Base-by-base conservation (phyloP, 1,140 invertebrate genomes). In the Papilio aristodemus region DNA sequence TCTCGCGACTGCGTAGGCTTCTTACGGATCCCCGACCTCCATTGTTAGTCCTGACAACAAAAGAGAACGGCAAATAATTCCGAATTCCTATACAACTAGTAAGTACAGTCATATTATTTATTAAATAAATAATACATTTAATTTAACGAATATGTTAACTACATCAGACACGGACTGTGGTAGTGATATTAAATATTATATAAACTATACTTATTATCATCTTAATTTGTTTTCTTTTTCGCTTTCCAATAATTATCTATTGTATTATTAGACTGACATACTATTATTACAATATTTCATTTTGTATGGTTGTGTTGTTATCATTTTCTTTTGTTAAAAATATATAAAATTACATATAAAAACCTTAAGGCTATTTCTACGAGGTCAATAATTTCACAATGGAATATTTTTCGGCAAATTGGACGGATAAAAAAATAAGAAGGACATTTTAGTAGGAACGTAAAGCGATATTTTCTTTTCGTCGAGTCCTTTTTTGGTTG, bases 381-480 rank as follows among this genome's bases (percentile, higher is more conserved):
- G 9, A 11, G 46, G 10, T 54, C 11, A 22, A 22, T 50, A 22
- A 54, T 54, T 54, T 54, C 46, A 19, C 4, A 22, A 22, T 54
- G 17, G 46, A 54, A 46, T 19, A 46, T 4, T 54, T 54, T 54
- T 54, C 11, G 19, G 10, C 19, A 54, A 54, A 54, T 54, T 54
- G 46, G 19, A 54, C 46, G 46, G 19, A 25, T 54, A 25, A 54
- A 25, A 54, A 54, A 54, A 54, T 54, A 46, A 46, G 9, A 9
- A 54, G 46, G 17, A 54, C 46, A 54, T 54, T 54, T 13, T 10
- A 54, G 8, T 25, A 22, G 19, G n/a, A 22, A 54, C 22, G 46
- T 32, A 25, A 54, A 10, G 11, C 17, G 17, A 50, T 54, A 54
- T 54, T 54, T 54, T 54, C 46, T 54, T 54, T 54, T 54, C 46